Evolutionary conservation across 2,888 invertebrate genomes (phyloP).

Genomic region (Agrochola circellaris): DNA sequence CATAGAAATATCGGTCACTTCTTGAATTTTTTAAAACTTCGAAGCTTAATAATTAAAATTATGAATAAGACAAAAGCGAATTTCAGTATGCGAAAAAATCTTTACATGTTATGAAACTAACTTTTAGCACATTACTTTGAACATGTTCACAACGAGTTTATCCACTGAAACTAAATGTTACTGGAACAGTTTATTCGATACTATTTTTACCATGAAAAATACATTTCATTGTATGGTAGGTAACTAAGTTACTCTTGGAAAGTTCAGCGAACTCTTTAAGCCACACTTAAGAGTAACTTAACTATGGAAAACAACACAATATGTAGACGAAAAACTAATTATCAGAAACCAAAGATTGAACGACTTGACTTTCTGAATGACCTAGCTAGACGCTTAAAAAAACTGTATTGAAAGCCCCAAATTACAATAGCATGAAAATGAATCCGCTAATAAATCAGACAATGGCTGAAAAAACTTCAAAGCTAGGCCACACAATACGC

Average conservation of each 20-base stretch:
- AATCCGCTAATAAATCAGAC: conserved; percentile 21
- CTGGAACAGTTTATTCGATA: neutral
- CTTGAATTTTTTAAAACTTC: too few species aligned
- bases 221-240: neutral
- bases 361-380: conserved; percentile 5
- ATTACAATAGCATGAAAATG: conserved; percentile 2
- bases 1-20: too few species aligned
- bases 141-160: conserved; percentile 4
- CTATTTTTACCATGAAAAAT: neutral
- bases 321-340: neutral
- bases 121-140: neutral
- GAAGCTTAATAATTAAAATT: too few species aligned
- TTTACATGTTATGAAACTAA: neutral
- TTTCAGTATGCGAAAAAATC: neutral
- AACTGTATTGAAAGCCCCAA: neutral
- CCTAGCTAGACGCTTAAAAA: neutral
- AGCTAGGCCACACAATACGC: conserved; percentile 15
- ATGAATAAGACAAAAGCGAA: neutral
- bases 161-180: conserved; percentile 3
- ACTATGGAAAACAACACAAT: neutral
- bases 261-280: conserved; percentile 8
- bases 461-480: conserved; percentile 35
- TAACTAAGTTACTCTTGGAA: neutral
- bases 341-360: too few species aligned
- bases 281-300: neutral